Percentiles rank a stretch among this genome's conserved stretches.
Conservation (phyloP, 2,888 invertebrate species). For the Temnothorax unifasciatus region DNA sequence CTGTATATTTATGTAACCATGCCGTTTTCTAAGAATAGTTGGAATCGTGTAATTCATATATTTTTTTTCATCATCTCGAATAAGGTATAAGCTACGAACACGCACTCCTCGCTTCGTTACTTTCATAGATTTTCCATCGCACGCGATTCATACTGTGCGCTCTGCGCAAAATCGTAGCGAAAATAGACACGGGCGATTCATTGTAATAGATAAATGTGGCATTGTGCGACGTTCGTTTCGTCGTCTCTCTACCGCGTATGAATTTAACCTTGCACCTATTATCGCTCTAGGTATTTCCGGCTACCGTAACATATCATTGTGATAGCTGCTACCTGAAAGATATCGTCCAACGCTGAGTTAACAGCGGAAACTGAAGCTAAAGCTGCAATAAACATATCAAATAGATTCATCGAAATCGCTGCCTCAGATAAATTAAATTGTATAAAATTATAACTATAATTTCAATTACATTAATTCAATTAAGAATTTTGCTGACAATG, state of each 20-base stretch:
- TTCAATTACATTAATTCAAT: background rate
- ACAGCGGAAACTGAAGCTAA: background rate
- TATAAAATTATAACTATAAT: background rate
- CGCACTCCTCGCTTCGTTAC: slow-evolving; percentile 11
- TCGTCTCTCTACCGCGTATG: slow-evolving; percentile 18
- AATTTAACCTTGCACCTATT: slow-evolving; percentile 44
- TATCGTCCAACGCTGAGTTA: background rate
- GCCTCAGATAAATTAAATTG: background rate
- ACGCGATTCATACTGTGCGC: slow-evolving; percentile 6
- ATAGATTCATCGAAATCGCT: background rate
- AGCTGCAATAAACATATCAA: background rate
- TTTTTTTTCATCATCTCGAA: slow-evolving; percentile 14
- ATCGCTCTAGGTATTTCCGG: slow-evolving; percentile 19
- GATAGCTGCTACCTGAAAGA: background rate
- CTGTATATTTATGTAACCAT: slow-evolving; percentile 14
- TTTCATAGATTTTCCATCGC: slow-evolving; percentile 24
- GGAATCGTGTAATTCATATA: slow-evolving; percentile 1
- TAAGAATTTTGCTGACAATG: too few species aligned
- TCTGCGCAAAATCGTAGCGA: slow-evolving; percentile 29
- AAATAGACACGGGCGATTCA: slow-evolving; percentile 22
- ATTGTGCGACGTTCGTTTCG: slow-evolving; percentile 33
- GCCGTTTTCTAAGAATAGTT: slow-evolving; percentile 37
- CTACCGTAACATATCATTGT: background rate
- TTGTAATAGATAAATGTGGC: slow-evolving; percentile 36
- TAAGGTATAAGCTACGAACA: slow-evolving; percentile 7